Percentiles rank a stretch among this genome's conserved stretches.
Conservation (phyloP, 2,888 invertebrate species). For the Campaea margaritaria region DNA sequence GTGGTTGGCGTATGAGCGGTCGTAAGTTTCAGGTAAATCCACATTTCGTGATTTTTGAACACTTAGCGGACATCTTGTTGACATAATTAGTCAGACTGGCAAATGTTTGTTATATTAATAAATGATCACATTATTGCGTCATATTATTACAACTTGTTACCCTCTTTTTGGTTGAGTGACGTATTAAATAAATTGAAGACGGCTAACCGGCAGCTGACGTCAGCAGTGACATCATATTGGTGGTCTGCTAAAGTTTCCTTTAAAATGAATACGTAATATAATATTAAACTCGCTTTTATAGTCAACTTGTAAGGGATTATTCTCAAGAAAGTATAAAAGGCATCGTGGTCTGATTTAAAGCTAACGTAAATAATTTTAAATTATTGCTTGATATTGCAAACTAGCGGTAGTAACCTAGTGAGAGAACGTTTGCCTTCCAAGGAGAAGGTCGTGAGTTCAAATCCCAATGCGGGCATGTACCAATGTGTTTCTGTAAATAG, state of each 20-base stretch:
- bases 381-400: too few species aligned
- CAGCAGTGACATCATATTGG: slow-evolving; percentile 22
- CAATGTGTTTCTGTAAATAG: too few species aligned
- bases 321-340: too few species aligned
- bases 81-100: slow-evolving; percentile 52
- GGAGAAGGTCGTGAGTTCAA: too few species aligned
- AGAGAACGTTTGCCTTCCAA: too few species aligned
- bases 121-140: slow-evolving; percentile 46
- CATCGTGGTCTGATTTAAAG: too few species aligned
- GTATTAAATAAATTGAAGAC: slow-evolving; percentile 6
- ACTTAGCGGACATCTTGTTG: slow-evolving; percentile 33
- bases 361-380: too few species aligned
- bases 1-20: slow-evolving; percentile 54
- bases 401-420: too few species aligned
- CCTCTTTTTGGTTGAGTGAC: slow-evolving; percentile 20
- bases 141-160: slow-evolving; percentile 36
- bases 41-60: slow-evolving; percentile 52
- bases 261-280: background rate
- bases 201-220: slow-evolving; percentile 15
- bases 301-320: too few species aligned
- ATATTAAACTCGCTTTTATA: background rate
- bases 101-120: slow-evolving; percentile 33
- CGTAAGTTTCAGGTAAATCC: slow-evolving; percentile 60
- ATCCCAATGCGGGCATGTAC: too few species aligned
- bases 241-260: slow-evolving; percentile 10